These are phyloP conservation scores for Fregata magnificens DNA, from an alignment of 2,113 vertebrate genomes.

Conservation along the genomic window DNA sequence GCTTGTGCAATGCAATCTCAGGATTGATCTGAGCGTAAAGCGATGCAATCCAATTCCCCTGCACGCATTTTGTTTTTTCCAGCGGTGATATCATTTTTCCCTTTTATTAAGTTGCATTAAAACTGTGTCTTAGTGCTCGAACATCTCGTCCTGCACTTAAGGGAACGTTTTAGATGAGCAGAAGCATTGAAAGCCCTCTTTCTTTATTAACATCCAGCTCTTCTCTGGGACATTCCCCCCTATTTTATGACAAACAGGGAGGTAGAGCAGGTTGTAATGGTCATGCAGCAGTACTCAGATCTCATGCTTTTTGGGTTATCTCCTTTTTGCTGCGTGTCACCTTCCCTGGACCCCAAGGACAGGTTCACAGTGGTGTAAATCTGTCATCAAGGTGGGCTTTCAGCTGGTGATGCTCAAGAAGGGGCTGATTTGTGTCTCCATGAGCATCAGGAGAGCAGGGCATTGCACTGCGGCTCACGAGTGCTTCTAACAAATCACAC, in stretches of 20 bases:
- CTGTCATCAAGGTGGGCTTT: not conserved
- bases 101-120: constrained; percentile 47
- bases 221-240: not conserved
- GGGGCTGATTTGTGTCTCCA: not conserved
- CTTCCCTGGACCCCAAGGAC: not conserved
- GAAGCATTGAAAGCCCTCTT: not conserved
- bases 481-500: not conserved
- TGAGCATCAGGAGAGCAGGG: not conserved
- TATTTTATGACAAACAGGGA: not conserved
- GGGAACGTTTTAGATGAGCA: not conserved
- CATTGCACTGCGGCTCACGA: not conserved
- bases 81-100: constrained; percentile 3
- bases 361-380: not conserved
- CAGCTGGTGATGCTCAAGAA: not conserved
- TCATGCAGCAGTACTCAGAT: not conserved
- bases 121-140: not conserved
- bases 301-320: not conserved
- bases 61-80: not conserved
- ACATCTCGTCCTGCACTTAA: constrained; percentile 17
- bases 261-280: not conserved
- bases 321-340: not conserved
- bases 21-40: not conserved
- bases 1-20: not conserved
- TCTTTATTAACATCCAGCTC: constrained; percentile 16
- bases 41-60: not conserved